Evolutionary conservation across 2,888 invertebrate species (phyloP), one percentile per base, ranked within the genome.

Genomic region (Spodoptera exigua): DNA sequence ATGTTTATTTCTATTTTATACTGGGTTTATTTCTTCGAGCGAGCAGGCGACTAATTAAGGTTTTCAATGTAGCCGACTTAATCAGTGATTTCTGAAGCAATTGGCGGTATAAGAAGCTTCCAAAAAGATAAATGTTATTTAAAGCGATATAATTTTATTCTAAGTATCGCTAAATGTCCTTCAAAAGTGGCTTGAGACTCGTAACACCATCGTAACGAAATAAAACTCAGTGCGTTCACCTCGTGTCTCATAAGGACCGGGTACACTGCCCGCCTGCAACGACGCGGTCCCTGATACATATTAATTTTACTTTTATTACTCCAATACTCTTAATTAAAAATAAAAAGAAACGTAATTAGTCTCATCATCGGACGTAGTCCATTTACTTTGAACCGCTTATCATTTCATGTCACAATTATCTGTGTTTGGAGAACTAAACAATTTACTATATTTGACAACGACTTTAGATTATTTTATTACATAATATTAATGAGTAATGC

Each of bases 131-230:
- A n/a, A 48, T 1, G 17, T 36, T 41, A 36, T 39, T 45, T 40
- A 66, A 46, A 52, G 10, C 37, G 34, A 47, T 51, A 48, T 56
- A 27, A 51, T 65, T 43, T 52, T 14, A 32, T 52, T 58, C 48
- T 45, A 55, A 61, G 53, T 45, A 69, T 61, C 45, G 48, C 55
- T 60, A 57, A 70, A 70, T 63, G 66, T 56, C 76, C 67, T 74
- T 75, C 65, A 73, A 18, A 70, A 49, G 68, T 55, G 56, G 21
- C 57, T 63, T 57, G 43, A 47, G 57, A 53, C 68, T 57, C 54
- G 63, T 66, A 68, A 71, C 45, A 76, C 61, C 69, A 70, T 69
- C 76, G 66, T 67, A 76, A 74, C 72, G 54, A 78, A 78, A 73
- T 76, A 59, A 27, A 61, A 54, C 63, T n/a, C 49, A 60, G 74